Percentiles rank a stretch among this genome's conserved stretches.
Evolutionary conservation across 1,140 invertebrate genomes (phyloP).

Genomic region (Panagrolaimus sp.): DNA sequence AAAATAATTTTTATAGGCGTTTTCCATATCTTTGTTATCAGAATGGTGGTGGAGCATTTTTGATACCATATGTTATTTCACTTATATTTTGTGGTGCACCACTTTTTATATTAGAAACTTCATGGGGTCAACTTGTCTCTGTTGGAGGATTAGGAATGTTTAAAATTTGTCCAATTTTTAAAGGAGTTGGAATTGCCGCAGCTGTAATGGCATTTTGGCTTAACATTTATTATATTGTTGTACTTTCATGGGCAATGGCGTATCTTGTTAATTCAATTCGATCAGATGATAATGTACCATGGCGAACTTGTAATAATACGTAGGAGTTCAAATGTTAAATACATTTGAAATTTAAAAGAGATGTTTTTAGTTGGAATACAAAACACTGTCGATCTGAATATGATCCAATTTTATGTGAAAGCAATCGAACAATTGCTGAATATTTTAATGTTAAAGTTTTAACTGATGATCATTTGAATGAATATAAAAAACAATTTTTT

Average conservation of each 20-base stretch:
- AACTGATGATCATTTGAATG: constrained; percentile 54
- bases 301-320: constrained; percentile 85
- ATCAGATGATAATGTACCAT: constrained; percentile 79
- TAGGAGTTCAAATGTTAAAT: constrained; percentile 62
- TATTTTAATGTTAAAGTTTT: constrained; percentile 58
- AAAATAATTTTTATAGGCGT: constrained; percentile 33
- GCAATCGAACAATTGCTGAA: constrained; percentile 54
- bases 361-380: constrained; percentile 69
- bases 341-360: background rate
- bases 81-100: constrained; percentile 65
- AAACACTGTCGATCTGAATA: constrained; percentile 64
- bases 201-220: constrained; percentile 98
- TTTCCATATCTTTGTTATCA: constrained; percentile 59
- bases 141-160: constrained; percentile 90
- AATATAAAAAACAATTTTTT: constrained; percentile 62
- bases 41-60: constrained; percentile 58
- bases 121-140: constrained; percentile 90
- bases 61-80: constrained; percentile 59
- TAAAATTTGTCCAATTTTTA: constrained; percentile 94
- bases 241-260: constrained; percentile 92
- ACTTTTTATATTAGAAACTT: constrained; percentile 95
- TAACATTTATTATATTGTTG: constrained; percentile 98
- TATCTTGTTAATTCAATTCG: constrained; percentile 81
- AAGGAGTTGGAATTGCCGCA: constrained; percentile 96
- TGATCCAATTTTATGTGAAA: constrained; percentile 57